Evolutionary conservation across 2,113 vertebrate genomes (phyloP).

Genomic region (Hystrix brachyura): DNA sequence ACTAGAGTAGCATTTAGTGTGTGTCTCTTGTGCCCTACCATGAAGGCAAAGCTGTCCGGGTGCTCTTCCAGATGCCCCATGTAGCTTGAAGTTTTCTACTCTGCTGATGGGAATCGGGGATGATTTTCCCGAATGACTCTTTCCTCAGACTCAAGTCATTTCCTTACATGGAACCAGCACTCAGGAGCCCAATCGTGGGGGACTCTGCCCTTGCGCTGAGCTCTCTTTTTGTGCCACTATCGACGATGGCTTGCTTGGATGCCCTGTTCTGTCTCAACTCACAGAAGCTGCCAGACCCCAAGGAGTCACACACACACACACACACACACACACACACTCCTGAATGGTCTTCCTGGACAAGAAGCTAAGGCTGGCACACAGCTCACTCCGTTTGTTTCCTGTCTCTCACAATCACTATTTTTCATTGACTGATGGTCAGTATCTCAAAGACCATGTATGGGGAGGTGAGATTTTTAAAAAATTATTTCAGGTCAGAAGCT

Average conservation of each 20-base stretch:
- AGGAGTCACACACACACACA: too few relatives aligned
- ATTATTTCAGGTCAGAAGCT: neutral
- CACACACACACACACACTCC: neutral
- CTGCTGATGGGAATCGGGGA: neutral
- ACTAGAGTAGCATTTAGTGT: neutral
- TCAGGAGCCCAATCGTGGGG: neutral
- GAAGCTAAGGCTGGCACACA: neutral
- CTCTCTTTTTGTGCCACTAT: neutral
- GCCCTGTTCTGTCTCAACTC: neutral
- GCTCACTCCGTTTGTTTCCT: neutral
- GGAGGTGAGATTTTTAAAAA: neutral
- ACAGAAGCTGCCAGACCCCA: neutral
- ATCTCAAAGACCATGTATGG: neutral
- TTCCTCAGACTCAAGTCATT: neutral
- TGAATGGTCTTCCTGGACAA: neutral
- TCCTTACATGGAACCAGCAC: neutral
- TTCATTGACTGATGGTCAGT: neutral
- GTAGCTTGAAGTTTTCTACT: neutral
- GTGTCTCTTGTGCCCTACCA: neutral
- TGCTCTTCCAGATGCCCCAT: neutral
- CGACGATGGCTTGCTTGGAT: neutral
- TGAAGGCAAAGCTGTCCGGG: neutral
- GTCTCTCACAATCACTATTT: neutral
- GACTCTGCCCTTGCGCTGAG: neutral
- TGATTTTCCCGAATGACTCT: neutral